A percentile compares a stretch with the other conserved stretches of the same genome.
phyloP scores from a whole-genome alignment of 2,113 vertebrate genomes.

The Ciconia maguari region DNA sequence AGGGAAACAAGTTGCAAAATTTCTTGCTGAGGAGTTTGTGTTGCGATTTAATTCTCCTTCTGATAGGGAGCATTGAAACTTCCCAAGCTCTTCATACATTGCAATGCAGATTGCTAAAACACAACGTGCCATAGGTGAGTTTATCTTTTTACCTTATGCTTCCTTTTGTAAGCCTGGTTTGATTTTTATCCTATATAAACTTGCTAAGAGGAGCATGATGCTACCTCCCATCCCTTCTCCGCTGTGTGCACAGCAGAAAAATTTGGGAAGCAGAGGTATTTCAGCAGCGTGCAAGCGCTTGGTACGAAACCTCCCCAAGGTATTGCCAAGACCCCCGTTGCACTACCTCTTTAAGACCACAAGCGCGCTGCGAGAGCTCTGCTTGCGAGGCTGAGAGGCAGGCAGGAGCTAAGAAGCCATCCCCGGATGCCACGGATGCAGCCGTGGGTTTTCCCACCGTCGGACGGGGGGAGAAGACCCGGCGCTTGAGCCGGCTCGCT shows the following conservation, averaged over 20 bases:
- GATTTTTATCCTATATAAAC: background rate
- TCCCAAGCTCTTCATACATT: background rate
- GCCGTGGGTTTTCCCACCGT: background rate
- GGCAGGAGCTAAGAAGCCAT: background rate
- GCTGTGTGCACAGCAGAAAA: fast-evolving
- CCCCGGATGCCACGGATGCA: background rate
- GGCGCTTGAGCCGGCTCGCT: background rate
- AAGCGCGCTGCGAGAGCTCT: background rate
- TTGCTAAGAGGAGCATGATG: background rate
- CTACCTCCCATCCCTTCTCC: background rate
- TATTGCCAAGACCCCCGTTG: fast-evolving
- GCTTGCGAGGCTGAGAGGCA: background rate
- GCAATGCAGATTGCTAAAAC: background rate
- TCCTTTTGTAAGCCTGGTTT: background rate
- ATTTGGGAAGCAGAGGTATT: background rate
- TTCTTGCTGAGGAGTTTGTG: background rate
- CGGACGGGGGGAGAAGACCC: background rate
- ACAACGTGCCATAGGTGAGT: background rate
- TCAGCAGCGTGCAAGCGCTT: fast-evolving
- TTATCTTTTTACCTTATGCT: background rate
- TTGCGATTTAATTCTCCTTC: background rate
- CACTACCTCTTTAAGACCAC: slow-evolving; percentile 43
- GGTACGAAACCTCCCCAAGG: background rate
- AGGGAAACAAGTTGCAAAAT: background rate
- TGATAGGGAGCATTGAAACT: background rate